A percentile compares a stretch with the other conserved stretches of the same genome.
phyloP scores from a whole-genome alignment of 1,140 invertebrate genomes.

The Oryzaephilus surinamensis region DNA sequence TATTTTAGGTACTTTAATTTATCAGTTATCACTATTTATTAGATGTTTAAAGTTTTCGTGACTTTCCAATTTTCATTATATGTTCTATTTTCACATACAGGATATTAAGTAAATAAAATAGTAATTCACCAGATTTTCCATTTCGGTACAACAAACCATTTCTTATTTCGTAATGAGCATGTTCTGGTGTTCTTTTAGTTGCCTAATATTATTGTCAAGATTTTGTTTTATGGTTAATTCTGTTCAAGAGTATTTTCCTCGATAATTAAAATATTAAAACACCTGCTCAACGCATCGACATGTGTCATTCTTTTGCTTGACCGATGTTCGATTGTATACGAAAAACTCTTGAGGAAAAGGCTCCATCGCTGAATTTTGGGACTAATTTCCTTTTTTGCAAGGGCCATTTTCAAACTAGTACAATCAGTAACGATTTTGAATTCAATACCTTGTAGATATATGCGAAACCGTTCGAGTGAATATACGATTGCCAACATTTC shows the following conservation, averaged over 20 bases:
- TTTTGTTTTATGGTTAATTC: background rate
- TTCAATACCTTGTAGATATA: too few species aligned
- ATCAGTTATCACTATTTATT: too few species aligned
- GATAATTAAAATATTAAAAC: background rate
- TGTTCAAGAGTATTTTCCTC: slow-evolving; percentile 3
- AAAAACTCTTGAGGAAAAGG: slow-evolving; percentile 1
- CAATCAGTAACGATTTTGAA: too few species aligned
- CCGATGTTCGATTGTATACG: slow-evolving; percentile 1
- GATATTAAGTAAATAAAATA: background rate
- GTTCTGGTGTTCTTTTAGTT: background rate
- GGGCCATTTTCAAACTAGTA: too few species aligned
- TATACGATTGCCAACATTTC: too few species aligned
- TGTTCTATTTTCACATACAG: too few species aligned
- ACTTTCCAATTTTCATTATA: too few species aligned
- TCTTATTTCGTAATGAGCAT: background rate
- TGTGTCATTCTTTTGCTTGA: slow-evolving; percentile 3
- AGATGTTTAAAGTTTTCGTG: too few species aligned
- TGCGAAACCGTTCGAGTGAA: too few species aligned
- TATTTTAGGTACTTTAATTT: too few species aligned
- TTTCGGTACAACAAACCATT: slow-evolving; percentile 1
- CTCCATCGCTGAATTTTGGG: too few species aligned
- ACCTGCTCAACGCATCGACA: background rate
- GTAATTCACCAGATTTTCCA: background rate
- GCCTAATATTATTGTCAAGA: background rate
- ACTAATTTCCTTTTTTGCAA: too few species aligned